A percentile compares a stretch with the other conserved stretches of the same genome.
phyloP scores from a whole-genome alignment of 2,888 invertebrate genomes.

The Parapristionchus giblindavisi region DNA sequence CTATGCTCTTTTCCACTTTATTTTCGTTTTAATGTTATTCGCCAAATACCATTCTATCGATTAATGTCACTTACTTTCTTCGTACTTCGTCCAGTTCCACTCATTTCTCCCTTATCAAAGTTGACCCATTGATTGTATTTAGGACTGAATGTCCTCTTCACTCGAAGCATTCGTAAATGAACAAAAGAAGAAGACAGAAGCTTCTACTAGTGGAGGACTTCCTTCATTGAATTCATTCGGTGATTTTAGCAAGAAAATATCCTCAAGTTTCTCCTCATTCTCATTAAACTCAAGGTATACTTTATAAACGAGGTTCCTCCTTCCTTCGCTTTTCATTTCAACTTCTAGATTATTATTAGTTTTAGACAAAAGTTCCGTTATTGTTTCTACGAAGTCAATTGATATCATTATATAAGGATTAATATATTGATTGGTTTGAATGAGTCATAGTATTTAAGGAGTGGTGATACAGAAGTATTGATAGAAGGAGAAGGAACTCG shows the following conservation, averaged over 20 bases:
- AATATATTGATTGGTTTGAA: not conserved
- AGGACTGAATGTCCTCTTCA: constrained; percentile 47
- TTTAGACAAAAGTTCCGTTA: not conserved
- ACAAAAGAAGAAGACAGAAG: constrained; percentile 60
- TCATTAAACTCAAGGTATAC: constrained; percentile 31
- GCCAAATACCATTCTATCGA: not conserved
- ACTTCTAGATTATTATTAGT: not conserved
- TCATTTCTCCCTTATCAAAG: not conserved
- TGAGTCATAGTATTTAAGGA: constrained; percentile 3
- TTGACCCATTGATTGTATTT: not conserved
- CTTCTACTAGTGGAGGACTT: constrained; percentile 37
- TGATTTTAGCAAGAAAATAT: constrained; percentile 51
- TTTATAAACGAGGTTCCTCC: not conserved
- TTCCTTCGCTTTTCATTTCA: not conserved
- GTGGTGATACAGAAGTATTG: constrained; percentile 35
- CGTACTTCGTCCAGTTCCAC: not conserved
- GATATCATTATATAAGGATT: not conserved
- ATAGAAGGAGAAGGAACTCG: constrained; percentile 39
- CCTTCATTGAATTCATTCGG: constrained; percentile 53
- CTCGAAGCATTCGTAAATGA: constrained; percentile 68
- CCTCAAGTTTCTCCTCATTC: constrained; percentile 42
- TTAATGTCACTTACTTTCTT: not conserved
- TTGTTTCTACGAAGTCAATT: not conserved
- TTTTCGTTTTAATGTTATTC: not conserved
- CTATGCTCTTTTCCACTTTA: not conserved